phyloP scores from a whole-genome alignment of 2,113 vertebrate genomes.

The Tiliqua scincoides region DNA sequence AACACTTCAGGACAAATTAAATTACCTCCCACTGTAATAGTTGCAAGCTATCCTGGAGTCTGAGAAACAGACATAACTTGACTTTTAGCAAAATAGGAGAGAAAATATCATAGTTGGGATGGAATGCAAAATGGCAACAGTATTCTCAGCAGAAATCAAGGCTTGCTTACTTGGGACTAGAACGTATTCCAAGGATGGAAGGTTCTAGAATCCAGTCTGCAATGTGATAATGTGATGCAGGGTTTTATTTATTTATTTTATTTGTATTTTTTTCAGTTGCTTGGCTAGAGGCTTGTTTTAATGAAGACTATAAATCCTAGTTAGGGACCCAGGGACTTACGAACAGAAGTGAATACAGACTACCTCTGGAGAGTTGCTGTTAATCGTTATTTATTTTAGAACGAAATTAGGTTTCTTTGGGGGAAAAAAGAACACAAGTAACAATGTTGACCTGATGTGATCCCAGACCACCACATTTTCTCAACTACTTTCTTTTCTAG shows the following conservation, averaged over 20 bases:
- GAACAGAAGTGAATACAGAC: not conserved
- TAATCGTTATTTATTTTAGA: not conserved
- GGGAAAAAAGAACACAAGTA: not conserved
- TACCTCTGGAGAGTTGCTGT: not conserved
- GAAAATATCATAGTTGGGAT: not conserved
- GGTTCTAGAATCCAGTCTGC: not conserved
- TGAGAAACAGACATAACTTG: not conserved
- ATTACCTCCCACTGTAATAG: not conserved
- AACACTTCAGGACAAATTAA: not conserved
- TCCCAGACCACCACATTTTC: not conserved
- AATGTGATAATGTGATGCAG: not conserved
- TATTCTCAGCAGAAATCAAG: not conserved
- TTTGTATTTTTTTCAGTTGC: too few relatives aligned
- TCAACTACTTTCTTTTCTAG: not conserved
- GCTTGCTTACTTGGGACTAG: not conserved
- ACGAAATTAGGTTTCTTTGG: not conserved
- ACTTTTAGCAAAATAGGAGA: not conserved
- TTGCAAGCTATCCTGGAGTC: not conserved
- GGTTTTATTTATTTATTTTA: too few relatives aligned
- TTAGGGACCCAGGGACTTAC: not conserved
- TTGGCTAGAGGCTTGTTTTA: not conserved
- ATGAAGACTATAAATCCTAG: not conserved
- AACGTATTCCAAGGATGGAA: not conserved
- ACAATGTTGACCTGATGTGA: not conserved
- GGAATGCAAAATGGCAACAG: not conserved